A percentile compares a stretch with the other conserved stretches of the same genome.
These are phyloP conservation scores for Sciaenops ocellatus DNA, from an alignment of 2,797 vertebrate genomes.

Conservation along the genomic window DNA sequence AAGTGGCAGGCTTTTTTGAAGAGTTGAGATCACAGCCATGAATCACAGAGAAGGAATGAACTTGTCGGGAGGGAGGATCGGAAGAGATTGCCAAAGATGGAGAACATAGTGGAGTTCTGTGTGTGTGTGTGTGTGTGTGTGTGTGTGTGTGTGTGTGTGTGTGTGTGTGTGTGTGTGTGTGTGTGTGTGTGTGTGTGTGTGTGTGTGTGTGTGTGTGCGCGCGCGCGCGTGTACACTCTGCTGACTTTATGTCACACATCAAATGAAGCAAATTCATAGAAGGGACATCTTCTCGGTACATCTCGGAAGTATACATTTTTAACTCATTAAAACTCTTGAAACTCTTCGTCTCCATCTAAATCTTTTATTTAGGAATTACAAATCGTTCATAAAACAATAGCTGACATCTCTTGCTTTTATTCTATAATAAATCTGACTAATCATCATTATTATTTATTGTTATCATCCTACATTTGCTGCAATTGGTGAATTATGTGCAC, in stretches of 20 bases:
- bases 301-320: conserved; percentile 38
- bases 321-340: conserved; percentile 19
- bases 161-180: conserved; percentile 9
- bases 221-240: neutral
- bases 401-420: conserved; percentile 10
- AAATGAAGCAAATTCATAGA: conserved; percentile 27
- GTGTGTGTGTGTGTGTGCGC: conserved; percentile 1
- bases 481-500: neutral
- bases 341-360: conserved; percentile 10
- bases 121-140: neutral
- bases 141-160: neutral
- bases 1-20: conserved; percentile 20
- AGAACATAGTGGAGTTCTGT: conserved; percentile 36
- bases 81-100: conserved; percentile 52
- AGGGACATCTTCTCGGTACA: conserved; percentile 11
- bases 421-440: conserved; percentile 5
- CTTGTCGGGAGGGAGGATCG: conserved; percentile 29
- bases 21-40: conserved; percentile 60
- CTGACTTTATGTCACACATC: conserved; percentile 24
- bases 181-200: neutral
- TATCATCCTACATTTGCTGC: neutral
- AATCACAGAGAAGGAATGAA: conserved; percentile 66
- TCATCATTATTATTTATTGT: neutral
- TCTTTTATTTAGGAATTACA: conserved; percentile 44
- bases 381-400: conserved; percentile 26